Evolutionary conservation across 2,113 vertebrate genomes (phyloP), one percentile per base, ranked within the genome.

Genomic region (Tyrannus savana): DNA sequence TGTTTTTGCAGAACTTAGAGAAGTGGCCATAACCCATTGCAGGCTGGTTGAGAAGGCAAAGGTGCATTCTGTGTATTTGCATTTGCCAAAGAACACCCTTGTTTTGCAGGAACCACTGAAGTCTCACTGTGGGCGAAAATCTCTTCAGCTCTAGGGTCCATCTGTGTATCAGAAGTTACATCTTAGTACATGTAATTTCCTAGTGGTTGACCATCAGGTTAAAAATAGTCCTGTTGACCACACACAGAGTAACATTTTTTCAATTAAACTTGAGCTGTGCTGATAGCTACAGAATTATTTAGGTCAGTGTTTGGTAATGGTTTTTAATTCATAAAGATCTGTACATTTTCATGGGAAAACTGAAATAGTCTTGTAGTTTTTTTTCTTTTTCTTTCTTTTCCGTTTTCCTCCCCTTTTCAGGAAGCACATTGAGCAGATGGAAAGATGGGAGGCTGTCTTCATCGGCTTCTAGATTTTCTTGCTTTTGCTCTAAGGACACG

Each of bases 141-240:
- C 28, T 96, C 64, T 97, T 95, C 92, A 96, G 81, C 94, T 90
- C 13, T 84, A 58, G 42, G 37, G n/a, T 39, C 2, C 2, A 62
- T 86, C 49, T 68, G 50, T 53, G n/a, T 89, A 69, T 97, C 91
- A 79, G 53, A 91, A 89, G 62, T 81, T 92, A 73, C 71, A 72
- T 95, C 56, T 82, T 63, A 84, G 72, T 50, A 67, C 30, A 69
- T 96, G 93, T 97, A 98, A 98, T 98, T 98, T 98, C 94, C 96
- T 33, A 33, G 98, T 97, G 98, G 97, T 98, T 97, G 90, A 97
- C 97, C 97, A 96, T 96, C 96, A 73, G 94, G 94, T 94, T 97
- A 95, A 97, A 96, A 94, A 96, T 94, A 97, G 73, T 77, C 39
- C 66, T 35, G 35, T 84, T 84, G 89, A 90, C 94, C 96, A 94